Evolutionary conservation across 2,888 invertebrate genomes (phyloP).

Genomic region (Aspidiotus rigidus): DNA sequence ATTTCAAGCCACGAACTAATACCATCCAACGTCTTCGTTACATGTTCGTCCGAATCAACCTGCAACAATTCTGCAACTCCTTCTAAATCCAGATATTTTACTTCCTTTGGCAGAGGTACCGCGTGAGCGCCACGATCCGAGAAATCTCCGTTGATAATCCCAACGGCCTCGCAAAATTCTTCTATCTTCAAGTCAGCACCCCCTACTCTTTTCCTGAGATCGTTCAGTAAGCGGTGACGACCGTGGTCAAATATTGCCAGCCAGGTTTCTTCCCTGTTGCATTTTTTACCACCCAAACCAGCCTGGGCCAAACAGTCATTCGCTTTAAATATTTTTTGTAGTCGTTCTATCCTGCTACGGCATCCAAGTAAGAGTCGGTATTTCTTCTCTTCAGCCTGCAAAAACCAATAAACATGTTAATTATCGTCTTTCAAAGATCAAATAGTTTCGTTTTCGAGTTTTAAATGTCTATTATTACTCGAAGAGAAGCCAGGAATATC

Average conservation of each 20-base stretch:
- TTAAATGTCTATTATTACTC: conserved; percentile 10
- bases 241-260: not conserved
- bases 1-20: conserved; percentile 5
- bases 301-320: too few relatives aligned
- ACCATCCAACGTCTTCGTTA: conserved; percentile 7
- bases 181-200: not conserved
- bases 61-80: not conserved
- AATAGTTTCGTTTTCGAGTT: conserved; percentile 3
- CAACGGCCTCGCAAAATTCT: not conserved
- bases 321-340: not conserved
- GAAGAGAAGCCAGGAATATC: conserved; percentile 11
- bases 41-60: conserved; percentile 9
- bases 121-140: not conserved
- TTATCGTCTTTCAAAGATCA: conserved; percentile 10
- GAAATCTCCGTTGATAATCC: not conserved
- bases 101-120: not conserved
- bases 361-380: not conserved
- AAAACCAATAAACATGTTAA: conserved; percentile 13
- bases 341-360: not conserved
- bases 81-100: not conserved
- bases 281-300: conserved; percentile 1
- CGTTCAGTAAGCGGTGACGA: conserved; percentile 7
- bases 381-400: conserved; percentile 8
- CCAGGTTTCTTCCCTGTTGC: not conserved
- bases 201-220: not conserved